A percentile compares a stretch with the other conserved stretches of the same genome.
Evolutionary conservation across 35 echinoderm and acorn worm species (phyloP).

Genomic region (Ophiothrix spiculata): DNA sequence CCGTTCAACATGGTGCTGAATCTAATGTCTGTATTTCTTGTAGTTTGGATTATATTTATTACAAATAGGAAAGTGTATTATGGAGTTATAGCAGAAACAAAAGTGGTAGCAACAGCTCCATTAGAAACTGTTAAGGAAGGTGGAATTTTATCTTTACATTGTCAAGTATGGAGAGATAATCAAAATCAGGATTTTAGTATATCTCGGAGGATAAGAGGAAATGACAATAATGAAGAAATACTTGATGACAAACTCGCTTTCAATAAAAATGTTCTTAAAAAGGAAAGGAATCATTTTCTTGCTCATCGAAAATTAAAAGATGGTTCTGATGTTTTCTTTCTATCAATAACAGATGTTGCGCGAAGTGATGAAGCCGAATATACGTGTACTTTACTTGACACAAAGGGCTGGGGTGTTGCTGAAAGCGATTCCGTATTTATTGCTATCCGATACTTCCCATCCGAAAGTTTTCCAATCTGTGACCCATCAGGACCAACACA

Average conservation of each 20-base stretch:
- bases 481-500: neutral
- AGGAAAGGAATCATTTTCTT: neutral
- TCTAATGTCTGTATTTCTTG: too few species aligned
- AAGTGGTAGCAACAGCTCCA: neutral
- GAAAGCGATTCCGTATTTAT: neutral
- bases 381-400: neutral
- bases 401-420: neutral
- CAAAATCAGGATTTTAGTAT: neutral
- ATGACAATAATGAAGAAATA: too few species aligned
- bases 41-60: too few species aligned
- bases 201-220: neutral
- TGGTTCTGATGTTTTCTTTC: neutral
- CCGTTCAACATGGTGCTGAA: too few species aligned
- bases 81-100: neutral
- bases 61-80: too few species aligned
- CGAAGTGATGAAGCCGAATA: neutral
- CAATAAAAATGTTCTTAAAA: neutral
- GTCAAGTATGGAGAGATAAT: neutral
- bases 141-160: neutral
- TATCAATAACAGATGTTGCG: neutral
- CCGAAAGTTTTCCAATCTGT: neutral
- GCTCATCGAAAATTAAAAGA: constrained; percentile 5
- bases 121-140: neutral
- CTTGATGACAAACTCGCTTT: neutral
- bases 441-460: neutral